Base-by-base conservation (phyloP, 2,113 vertebrate genomes). In the Takifugu bimaculatus region DNA sequence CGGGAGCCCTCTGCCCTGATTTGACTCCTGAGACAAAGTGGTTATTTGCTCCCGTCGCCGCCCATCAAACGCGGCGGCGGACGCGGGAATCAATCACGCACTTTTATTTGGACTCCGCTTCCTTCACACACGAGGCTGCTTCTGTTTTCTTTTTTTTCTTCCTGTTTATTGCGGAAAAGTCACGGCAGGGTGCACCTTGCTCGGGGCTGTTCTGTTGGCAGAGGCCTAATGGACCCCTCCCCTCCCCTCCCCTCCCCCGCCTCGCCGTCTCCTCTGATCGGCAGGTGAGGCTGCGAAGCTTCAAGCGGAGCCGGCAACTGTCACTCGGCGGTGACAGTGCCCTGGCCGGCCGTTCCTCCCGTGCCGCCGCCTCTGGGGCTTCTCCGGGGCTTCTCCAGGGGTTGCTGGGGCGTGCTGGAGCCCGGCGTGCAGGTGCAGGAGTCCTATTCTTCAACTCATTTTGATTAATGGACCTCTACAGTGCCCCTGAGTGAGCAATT, bases 401-500 rank as follows among this genome's bases (percentile, higher is more conserved):
- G 61, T 49, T 74, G 71, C 54, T 48, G 72, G 77, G 70, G 52
- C 67, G 57, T 53, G 63, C 77, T 53, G 58, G 54, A 60, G 66
- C 60, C 47, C 65, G 76, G 80, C 20, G 7, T 78, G 70, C 76
- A 77, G 77, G 70, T 79, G 74, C 80, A 80, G 63, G 54, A 84
- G 75, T 78, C 6, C 82, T 74, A 86, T 77, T 83, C 74, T 81
- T 83, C 74, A 25, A 69, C 85, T 89, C 77, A 80, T 87, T 89
- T 92, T 92, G 91, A 92, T 92, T 87, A 91, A 92, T 92, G 90
- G 88, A 91, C 88, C 89, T 87, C 84, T 88, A n/a, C 88, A 88
- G 85, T 85, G 84, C 87, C 85, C 83, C 90, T 90, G 91, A 92
- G 90, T 91, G 91, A 91, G 86, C 88, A 92, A 91, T 92, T 91